Percentiles rank a stretch among this genome's conserved stretches.
phyloP scores from a whole-genome alignment of 1,140 invertebrate genomes.

The Drosophila grimshawi region DNA sequence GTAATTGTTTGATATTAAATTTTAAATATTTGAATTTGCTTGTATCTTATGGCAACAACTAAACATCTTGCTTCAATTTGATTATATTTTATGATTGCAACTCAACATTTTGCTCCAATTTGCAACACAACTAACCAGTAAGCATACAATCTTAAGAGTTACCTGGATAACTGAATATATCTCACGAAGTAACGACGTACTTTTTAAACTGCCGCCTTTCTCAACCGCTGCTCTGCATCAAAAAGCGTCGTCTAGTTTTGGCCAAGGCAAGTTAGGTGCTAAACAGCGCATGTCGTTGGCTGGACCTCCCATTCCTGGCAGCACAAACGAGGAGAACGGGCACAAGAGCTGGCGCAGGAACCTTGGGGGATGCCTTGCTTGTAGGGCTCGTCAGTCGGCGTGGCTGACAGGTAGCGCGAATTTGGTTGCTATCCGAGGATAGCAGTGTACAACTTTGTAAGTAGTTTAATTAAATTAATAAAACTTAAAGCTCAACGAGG shows the following conservation, averaged over 20 bases:
- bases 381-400: constrained; percentile 42
- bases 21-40: too few species aligned
- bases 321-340: background rate
- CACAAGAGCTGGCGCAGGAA: background rate
- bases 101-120: background rate
- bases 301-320: constrained; percentile 12
- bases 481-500: constrained; percentile 72
- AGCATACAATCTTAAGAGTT: background rate
- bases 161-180: background rate
- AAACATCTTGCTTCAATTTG: too few species aligned
- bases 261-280: constrained; percentile 77
- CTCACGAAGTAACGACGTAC: constrained; percentile 4
- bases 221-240: constrained; percentile 31
- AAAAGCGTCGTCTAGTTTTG: constrained; percentile 54
- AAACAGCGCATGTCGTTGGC: constrained; percentile 75
- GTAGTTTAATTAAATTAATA: constrained; percentile 83
- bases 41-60: too few species aligned
- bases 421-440: constrained; percentile 68
- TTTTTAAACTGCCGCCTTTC: constrained; percentile 29
- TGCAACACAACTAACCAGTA: background rate
- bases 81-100: background rate
- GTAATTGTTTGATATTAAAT: too few species aligned
- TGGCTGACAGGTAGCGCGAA: constrained; percentile 38
- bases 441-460: constrained; percentile 78
- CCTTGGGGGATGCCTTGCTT: constrained; percentile 22